Evolutionary conservation across 2,797 vertebrate species (phyloP).

Genomic region (Lindbergichthys nudifrons): DNA sequence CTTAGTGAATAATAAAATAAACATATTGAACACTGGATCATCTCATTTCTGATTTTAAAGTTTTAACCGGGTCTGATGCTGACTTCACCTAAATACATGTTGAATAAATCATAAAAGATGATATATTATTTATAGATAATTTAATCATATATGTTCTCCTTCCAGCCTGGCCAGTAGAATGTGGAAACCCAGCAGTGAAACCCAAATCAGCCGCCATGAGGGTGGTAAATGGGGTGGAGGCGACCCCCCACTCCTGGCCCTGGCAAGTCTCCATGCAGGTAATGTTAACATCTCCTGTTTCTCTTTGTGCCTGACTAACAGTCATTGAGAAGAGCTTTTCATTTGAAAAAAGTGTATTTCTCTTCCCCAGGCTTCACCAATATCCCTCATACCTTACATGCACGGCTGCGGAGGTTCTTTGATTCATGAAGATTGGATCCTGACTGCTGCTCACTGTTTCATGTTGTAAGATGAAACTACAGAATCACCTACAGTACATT

Average conservation of each 20-base stretch:
- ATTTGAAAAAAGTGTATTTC: conserved; percentile 10
- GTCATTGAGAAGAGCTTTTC: conserved; percentile 8
- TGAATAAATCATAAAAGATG: not conserved
- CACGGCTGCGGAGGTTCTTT: conserved; percentile 83
- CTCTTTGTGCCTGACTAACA: conserved; percentile 1
- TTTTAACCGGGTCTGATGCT: not conserved
- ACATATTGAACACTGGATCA: not conserved
- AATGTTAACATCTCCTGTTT: not conserved
- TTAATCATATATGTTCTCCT: conserved; percentile 9
- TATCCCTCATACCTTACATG: conserved; percentile 66
- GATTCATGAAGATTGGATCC: conserved; percentile 83
- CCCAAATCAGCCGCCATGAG: conserved; percentile 59
- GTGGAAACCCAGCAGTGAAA: conserved; percentile 74
- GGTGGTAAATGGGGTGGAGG: conserved; percentile 80
- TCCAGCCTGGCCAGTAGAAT: conserved; percentile 79
- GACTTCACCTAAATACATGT: not conserved
- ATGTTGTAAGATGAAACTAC: conserved; percentile 69
- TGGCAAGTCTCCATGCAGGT: conserved; percentile 86
- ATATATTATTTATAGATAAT: conserved; percentile 3
- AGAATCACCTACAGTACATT: not conserved
- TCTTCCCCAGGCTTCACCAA: conserved; percentile 62
- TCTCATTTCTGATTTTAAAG: not conserved
- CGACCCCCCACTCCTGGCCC: conserved; percentile 80
- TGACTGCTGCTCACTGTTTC: conserved; percentile 86
- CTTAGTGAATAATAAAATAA: not conserved